A percentile compares a stretch with the other conserved stretches of the same genome.
phyloP scores from a whole-genome alignment of 2,113 vertebrate genomes.

The Nothoprocta perdicaria region DNA sequence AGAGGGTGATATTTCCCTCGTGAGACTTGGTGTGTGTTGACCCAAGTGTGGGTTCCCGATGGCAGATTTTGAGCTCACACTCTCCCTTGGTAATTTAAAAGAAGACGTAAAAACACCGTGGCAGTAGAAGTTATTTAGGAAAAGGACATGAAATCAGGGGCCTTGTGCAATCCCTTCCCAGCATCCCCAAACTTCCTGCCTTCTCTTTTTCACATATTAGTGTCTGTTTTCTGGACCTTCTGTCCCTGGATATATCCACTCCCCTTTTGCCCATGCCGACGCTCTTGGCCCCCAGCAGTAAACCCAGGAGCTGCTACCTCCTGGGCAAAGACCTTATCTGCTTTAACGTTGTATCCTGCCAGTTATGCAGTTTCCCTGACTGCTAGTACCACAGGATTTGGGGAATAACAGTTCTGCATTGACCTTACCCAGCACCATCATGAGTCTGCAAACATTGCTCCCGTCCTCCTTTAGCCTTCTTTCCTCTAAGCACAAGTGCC shows the following conservation, averaged over 20 bases:
- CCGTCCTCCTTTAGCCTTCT: neutral
- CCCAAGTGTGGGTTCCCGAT: fast-evolving
- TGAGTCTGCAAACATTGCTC: neutral
- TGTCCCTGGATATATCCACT: neutral
- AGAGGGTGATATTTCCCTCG: fast-evolving
- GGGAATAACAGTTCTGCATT: neutral
- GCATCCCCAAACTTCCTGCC: neutral
- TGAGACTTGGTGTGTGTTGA: neutral
- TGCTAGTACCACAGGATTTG: neutral
- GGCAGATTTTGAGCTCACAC: neutral
- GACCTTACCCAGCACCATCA: neutral
- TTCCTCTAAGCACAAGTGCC: neutral
- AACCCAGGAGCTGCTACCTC: neutral
- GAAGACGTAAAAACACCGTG: neutral
- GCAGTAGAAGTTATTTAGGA: neutral
- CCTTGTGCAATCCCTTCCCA: neutral
- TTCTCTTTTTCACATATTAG: neutral
- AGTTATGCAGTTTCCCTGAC: neutral
- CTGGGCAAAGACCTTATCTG: neutral
- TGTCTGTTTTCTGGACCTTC: neutral
- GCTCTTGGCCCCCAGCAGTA: neutral
- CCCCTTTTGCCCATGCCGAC: neutral
- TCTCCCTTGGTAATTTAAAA: neutral
- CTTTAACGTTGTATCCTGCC: neutral
- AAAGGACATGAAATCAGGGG: neutral